These are phyloP conservation scores for Rambutsinella grinnellia DNA, from an alignment of 2,888 invertebrate species.

Conservation along the genomic window DNA sequence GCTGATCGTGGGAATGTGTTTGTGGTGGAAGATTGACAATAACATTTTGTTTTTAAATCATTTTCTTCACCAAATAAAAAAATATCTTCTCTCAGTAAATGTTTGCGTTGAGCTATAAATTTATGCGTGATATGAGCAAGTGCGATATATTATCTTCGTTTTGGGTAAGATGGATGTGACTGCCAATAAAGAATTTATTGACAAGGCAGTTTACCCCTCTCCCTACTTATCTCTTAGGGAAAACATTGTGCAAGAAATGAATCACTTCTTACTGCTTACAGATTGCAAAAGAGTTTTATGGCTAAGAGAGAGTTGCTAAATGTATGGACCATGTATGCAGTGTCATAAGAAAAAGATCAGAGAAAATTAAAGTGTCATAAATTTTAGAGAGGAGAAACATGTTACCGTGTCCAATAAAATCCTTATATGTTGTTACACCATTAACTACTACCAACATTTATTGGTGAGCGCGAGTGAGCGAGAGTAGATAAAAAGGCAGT, in stretches of 20 bases:
- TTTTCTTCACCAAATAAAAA: background rate
- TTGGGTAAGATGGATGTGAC: constrained; percentile 31
- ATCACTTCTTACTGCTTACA: background rate
- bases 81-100: background rate
- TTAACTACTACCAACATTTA: constrained; percentile 50
- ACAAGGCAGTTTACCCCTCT: constrained; percentile 6
- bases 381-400: constrained; percentile 57
- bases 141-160: too few species aligned
- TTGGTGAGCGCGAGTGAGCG: constrained; percentile 29
- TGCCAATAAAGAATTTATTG: constrained; percentile 56
- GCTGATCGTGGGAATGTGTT: constrained; percentile 14
- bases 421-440: constrained; percentile 56
- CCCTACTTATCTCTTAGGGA: background rate
- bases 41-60: background rate
- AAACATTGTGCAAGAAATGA: background rate
- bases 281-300: too few species aligned
- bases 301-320: background rate
- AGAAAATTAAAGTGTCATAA: constrained; percentile 59
- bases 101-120: too few species aligned
- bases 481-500: constrained; percentile 47
- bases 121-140: too few species aligned
- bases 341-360: constrained; percentile 22
- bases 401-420: constrained; percentile 58
- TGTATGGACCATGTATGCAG: background rate
- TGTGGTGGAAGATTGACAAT: background rate